Evolutionary conservation across 1,140 invertebrate species (phyloP).

Genomic region (Zeugodacus cucurbitae): DNA sequence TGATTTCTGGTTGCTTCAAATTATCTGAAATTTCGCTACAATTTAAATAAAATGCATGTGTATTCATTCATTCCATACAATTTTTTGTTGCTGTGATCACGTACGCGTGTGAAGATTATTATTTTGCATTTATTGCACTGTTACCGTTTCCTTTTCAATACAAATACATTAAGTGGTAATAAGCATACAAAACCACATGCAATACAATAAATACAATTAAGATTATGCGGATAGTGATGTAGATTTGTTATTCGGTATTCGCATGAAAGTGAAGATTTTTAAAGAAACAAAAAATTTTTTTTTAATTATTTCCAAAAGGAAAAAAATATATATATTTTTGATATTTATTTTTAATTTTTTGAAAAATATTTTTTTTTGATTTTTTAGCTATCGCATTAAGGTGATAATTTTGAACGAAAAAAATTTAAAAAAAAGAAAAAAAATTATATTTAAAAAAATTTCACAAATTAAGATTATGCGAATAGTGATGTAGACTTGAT

Average conservation of each 20-base stretch:
- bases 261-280: background rate
- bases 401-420: no score
- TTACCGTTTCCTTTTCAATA: conserved; percentile 18
- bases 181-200: background rate
- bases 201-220: background rate
- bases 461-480: no score
- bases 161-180: background rate
- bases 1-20: background rate
- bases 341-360: no score
- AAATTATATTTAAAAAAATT: no score
- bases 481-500: no score
- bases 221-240: background rate
- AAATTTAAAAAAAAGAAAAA: no score
- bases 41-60: background rate
- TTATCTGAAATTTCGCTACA: background rate
- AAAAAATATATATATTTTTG: background rate
- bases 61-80: background rate
- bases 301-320: no score
- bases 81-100: background rate
- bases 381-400: no score
- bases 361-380: no score
- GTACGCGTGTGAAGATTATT: conserved; percentile 12
- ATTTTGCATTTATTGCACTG: conserved; percentile 5
- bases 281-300: background rate
- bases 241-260: background rate